Evolutionary conservation across 2,888 invertebrate genomes (phyloP).

Genomic region (Trachelus tabidus): DNA sequence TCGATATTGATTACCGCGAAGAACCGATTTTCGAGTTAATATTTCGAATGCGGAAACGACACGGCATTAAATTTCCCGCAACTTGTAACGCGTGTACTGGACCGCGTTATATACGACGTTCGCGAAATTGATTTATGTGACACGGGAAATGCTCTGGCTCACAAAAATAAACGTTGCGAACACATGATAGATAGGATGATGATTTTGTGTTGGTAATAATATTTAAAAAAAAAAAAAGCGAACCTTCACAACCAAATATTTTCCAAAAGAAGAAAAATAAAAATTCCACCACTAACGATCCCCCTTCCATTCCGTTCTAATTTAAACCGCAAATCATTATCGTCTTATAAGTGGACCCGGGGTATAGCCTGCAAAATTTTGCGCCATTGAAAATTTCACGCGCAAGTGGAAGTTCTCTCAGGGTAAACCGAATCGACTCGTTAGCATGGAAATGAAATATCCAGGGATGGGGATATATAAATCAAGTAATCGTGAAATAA

Average conservation of each 20-base stretch:
- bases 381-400: not conserved
- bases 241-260: not conserved
- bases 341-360: not conserved
- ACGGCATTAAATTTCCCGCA: conserved; percentile 15
- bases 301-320: not conserved
- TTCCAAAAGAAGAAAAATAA: not conserved
- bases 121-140: not conserved
- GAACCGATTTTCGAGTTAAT: conserved; percentile 8
- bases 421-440: not conserved
- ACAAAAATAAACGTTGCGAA: not conserved
- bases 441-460: not conserved
- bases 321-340: not conserved
- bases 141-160: not conserved
- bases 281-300: not conserved
- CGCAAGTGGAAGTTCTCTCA: not conserved
- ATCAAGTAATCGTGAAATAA: not conserved
- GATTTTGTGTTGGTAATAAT: not conserved
- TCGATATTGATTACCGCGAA: not conserved
- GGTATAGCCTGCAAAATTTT: not conserved
- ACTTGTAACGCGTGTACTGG: conserved; percentile 1
- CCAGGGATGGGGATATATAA: not conserved
- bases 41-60: conserved; percentile 14
- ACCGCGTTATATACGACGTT: not conserved
- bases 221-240: no score
- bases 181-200: not conserved